phyloP scores from a whole-genome alignment of 2,888 invertebrate species.

The Lacanobia oleracea region DNA sequence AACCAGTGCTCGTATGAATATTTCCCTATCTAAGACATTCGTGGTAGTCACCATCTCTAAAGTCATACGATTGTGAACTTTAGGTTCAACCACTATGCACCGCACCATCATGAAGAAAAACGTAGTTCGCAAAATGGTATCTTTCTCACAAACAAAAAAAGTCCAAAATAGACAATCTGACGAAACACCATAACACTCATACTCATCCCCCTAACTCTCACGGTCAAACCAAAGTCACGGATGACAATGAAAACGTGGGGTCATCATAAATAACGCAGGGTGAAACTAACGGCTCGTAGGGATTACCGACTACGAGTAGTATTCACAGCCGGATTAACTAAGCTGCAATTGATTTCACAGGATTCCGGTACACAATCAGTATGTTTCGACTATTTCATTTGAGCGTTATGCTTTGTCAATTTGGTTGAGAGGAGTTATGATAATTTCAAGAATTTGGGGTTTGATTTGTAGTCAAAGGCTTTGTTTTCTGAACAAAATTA shows the following conservation, averaged over 20 bases:
- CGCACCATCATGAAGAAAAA: too few species aligned
- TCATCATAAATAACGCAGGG: constrained; percentile 65
- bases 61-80: too few species aligned
- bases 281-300: constrained; percentile 49
- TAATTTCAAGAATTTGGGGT: neutral
- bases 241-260: constrained; percentile 35
- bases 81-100: too few species aligned
- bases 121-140: too few species aligned
- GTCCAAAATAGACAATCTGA: too few species aligned
- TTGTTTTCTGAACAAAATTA: too few species aligned
- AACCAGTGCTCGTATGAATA: too few species aligned
- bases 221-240: constrained; percentile 17
- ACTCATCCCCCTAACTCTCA: neutral
- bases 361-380: constrained; percentile 35
- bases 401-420: constrained; percentile 1
- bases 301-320: constrained; percentile 71
- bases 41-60: too few species aligned
- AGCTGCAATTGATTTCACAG: constrained; percentile 70
- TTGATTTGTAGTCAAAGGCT: neutral
- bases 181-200: too few species aligned
- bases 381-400: constrained; percentile 46
- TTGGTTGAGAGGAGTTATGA: neutral
- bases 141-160: too few species aligned
- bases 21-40: too few species aligned
- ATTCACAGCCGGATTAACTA: constrained; percentile 74